Evolutionary conservation across 2,888 invertebrate genomes (phyloP).

Genomic region (Phortica okadai): DNA sequence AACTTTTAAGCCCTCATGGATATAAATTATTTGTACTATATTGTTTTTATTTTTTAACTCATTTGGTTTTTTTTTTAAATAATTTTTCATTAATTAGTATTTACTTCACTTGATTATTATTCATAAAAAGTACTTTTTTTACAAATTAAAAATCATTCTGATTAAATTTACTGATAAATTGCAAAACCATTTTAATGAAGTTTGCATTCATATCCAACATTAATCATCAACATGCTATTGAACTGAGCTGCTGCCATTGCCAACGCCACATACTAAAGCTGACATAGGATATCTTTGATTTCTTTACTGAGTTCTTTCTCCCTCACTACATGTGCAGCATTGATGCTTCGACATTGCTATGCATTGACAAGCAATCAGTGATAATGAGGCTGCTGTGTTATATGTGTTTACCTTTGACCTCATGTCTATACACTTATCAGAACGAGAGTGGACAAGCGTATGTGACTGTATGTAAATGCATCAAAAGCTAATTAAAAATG

Average conservation of each 20-base stretch:
- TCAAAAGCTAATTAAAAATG: conserved; percentile 16
- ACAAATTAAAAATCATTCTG: background rate
- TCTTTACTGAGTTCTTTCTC: too few species aligned
- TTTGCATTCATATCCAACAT: background rate
- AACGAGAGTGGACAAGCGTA: background rate
- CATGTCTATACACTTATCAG: background rate
- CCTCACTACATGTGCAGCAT: too few species aligned
- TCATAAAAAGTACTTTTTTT: background rate
- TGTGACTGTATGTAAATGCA: background rate
- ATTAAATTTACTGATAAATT: background rate
- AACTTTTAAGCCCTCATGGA: too few species aligned
- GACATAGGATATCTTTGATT: background rate
- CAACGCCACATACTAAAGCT: too few species aligned
- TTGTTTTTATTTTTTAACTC: conserved; percentile 40
- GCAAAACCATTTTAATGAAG: background rate
- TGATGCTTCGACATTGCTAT: background rate
- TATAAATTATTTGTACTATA: too few species aligned
- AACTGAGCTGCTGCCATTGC: too few species aligned
- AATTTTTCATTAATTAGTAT: background rate
- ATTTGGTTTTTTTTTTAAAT: background rate
- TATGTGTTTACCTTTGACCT: background rate
- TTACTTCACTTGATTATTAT: background rate
- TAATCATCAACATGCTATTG: background rate
- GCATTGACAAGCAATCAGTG: conserved; percentile 3
- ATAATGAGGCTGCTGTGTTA: background rate